phyloP scores from a whole-genome alignment of 2,113 vertebrate genomes.

The Diadophis punctatus region DNA sequence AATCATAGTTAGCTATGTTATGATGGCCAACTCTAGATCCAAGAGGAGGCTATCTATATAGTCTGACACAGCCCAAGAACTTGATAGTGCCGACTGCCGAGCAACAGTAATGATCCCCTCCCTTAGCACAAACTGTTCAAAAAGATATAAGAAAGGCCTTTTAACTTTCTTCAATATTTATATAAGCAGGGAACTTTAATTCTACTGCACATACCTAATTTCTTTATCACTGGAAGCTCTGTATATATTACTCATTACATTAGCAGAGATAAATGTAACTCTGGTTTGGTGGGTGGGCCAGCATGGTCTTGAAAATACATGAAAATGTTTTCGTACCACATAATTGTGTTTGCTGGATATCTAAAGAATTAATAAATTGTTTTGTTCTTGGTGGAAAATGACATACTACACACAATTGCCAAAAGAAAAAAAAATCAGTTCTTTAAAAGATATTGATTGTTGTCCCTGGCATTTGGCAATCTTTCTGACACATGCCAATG shows the following conservation, averaged over 20 bases:
- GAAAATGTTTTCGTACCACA: neutral
- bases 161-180: neutral
- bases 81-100: neutral
- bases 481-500: constrained; percentile 12
- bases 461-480: constrained; percentile 26
- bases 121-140: neutral
- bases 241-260: neutral
- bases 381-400: constrained; percentile 27
- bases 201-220: neutral
- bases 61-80: neutral
- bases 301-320: neutral
- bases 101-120: neutral
- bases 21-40: neutral
- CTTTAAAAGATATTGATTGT: constrained; percentile 36
- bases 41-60: neutral
- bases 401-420: neutral
- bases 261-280: neutral
- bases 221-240: constrained; percentile 4
- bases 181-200: neutral
- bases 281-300: neutral
- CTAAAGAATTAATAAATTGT: neutral
- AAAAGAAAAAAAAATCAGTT: neutral
- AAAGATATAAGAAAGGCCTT: neutral
- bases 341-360: constrained; percentile 23
- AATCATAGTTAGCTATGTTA: neutral